phyloP scores from a whole-genome alignment of 2,888 invertebrate species.

The Pimpla rufipes region DNA sequence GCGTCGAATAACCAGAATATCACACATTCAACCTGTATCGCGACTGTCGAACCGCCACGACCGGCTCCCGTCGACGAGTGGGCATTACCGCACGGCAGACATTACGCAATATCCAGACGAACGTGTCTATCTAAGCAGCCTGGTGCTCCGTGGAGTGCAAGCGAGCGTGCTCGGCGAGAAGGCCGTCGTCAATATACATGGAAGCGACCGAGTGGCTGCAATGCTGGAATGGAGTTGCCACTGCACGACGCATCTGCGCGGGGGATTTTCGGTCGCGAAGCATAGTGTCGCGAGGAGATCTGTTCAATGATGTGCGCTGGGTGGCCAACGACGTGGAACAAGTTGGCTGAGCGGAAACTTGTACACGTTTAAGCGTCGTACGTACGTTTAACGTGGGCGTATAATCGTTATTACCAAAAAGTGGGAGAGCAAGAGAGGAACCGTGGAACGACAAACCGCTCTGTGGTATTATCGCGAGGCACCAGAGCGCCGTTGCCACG shows the following conservation, averaged over 20 bases:
- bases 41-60: not conserved
- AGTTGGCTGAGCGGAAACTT: slow-evolving; percentile 34
- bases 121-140: slow-evolving; percentile 4
- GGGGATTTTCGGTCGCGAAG: slow-evolving; percentile 17
- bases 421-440: slow-evolving; percentile 40
- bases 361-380: not conserved
- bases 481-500: slow-evolving; percentile 22
- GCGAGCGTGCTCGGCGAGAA: not conserved
- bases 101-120: not conserved
- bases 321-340: slow-evolving; percentile 48
- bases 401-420: slow-evolving; percentile 22
- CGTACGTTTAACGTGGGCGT: not conserved
- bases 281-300: not conserved
- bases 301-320: slow-evolving; percentile 46
- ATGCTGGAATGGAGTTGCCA: not conserved
- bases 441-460: slow-evolving; percentile 34
- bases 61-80: not conserved
- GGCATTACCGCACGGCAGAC: not conserved
- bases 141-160: not conserved
- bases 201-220: not conserved
- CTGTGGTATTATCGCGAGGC: slow-evolving; percentile 29
- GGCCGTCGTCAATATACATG: not conserved
- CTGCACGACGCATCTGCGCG: not conserved
- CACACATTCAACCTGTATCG: not conserved
- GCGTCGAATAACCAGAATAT: not conserved